Evolutionary conservation across 1,140 invertebrate species (phyloP).

Genomic region (Metaphire vulgaris): DNA sequence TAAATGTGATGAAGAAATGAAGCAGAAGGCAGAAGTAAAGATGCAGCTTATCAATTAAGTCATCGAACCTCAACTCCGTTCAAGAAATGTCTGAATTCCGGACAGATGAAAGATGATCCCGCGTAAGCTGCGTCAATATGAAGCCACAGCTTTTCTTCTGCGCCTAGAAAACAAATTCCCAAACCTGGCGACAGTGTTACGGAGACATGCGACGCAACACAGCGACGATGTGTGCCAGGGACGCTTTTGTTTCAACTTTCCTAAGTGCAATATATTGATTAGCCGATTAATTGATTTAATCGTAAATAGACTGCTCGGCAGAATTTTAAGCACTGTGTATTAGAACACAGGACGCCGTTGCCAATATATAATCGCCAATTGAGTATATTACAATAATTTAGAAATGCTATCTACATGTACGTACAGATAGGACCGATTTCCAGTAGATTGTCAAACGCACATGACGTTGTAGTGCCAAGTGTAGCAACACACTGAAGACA

Average conservation of each 20-base stretch:
- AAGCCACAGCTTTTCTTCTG: conserved; percentile 73
- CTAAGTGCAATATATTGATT: conserved; percentile 9
- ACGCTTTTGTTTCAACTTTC: background rate
- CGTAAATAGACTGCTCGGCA: background rate
- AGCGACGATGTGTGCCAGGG: background rate
- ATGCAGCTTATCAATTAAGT: too few relatives aligned
- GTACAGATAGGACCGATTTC: conserved; percentile 74
- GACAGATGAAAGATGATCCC: conserved; percentile 79
- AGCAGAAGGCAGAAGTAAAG: too few relatives aligned
- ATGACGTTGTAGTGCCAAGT: conserved; percentile 80
- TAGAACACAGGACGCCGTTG: background rate
- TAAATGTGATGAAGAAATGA: too few relatives aligned
- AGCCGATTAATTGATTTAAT: conserved; percentile 1
- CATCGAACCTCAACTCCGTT: conserved; percentile 74
- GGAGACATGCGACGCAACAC: background rate
- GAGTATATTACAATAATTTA: background rate
- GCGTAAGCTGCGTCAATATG: conserved; percentile 94
- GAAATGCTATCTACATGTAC: conserved; percentile 14
- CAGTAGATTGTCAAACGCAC: conserved; percentile 78
- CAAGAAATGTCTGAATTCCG: conserved; percentile 80
- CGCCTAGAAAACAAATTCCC: conserved; percentile 46
- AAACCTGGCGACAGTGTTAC: too few relatives aligned
- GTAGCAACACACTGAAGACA: conserved; percentile 76
- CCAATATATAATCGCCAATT: too few relatives aligned
- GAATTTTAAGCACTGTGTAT: background rate